These are phyloP conservation scores for Siniperca undulata DNA, from an alignment of 2,797 vertebrate species.

Conservation along the genomic window DNA sequence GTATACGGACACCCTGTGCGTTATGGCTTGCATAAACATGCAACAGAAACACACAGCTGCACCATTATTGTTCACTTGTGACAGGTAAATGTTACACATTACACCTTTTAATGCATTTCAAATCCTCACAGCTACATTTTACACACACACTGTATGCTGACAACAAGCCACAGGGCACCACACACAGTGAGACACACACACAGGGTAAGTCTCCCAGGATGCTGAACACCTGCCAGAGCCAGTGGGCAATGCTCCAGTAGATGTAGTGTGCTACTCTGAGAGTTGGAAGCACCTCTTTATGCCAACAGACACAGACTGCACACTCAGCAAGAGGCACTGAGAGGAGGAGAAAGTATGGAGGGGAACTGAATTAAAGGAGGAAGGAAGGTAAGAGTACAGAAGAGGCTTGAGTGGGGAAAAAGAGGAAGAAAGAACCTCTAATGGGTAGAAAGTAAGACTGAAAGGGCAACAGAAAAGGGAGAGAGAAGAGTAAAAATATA, in stretches of 20 bases:
- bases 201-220: constrained; percentile 45
- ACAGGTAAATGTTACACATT: background rate
- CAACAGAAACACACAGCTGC: background rate
- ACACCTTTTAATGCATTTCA: constrained; percentile 13
- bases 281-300: constrained; percentile 64
- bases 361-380: constrained; percentile 36
- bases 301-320: constrained; percentile 54
- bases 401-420: background rate
- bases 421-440: constrained; percentile 11
- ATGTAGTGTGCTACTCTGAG: constrained; percentile 59
- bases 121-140: constrained; percentile 12
- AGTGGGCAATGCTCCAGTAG: constrained; percentile 61
- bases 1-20: background rate
- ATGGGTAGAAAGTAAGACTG: constrained; percentile 36
- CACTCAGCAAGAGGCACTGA: constrained; percentile 57
- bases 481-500: constrained; percentile 6
- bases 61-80: constrained; percentile 3
- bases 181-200: constrained; percentile 36
- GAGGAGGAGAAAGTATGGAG: constrained; percentile 23
- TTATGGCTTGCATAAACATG: background rate
- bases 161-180: constrained; percentile 36
- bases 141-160: constrained; percentile 8
- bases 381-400: constrained; percentile 12
- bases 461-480: constrained; percentile 24
- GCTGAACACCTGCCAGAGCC: constrained; percentile 68